Percentiles rank a stretch among this genome's conserved stretches.
These are phyloP conservation scores for Cerceris ruficornis DNA, from an alignment of 2,888 invertebrate genomes.

Conservation along the genomic window DNA sequence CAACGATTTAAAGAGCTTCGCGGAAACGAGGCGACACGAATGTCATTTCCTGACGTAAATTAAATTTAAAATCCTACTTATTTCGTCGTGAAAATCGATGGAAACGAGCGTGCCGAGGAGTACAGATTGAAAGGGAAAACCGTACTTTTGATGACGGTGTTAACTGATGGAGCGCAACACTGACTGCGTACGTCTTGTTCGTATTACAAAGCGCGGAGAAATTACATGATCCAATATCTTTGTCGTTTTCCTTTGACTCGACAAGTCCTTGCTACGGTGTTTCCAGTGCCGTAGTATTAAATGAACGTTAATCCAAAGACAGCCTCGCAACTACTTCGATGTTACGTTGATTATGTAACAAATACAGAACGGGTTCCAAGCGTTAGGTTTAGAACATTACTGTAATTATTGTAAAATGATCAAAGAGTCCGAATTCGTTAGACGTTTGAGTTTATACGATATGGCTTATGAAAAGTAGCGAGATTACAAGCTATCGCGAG, in stretches of 20 bases:
- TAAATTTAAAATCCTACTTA: slow-evolving; percentile 57
- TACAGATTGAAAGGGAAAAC: slow-evolving; percentile 44
- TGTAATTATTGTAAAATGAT: too few relatives aligned
- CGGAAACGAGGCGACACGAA: slow-evolving; percentile 47
- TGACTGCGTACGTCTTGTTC: slow-evolving; percentile 20
- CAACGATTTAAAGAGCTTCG: slow-evolving; percentile 35
- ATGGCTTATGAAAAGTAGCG: too few relatives aligned
- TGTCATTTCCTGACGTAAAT: slow-evolving; percentile 60
- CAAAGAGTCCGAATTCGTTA: too few relatives aligned
- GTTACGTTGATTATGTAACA: neutral
- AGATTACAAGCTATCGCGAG: too few relatives aligned
- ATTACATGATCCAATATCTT: slow-evolving; percentile 40
- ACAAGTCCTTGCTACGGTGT: slow-evolving; percentile 46
- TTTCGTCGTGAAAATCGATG: slow-evolving; percentile 54
- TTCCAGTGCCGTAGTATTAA: slow-evolving; percentile 32
- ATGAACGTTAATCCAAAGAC: neutral
- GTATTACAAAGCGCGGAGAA: slow-evolving; percentile 47
- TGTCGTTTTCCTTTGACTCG: slow-evolving; percentile 54
- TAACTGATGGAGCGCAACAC: slow-evolving; percentile 40
- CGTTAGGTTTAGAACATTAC: too few relatives aligned
- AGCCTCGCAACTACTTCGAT: neutral
- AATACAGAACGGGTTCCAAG: neutral
- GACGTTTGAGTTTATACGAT: too few relatives aligned
- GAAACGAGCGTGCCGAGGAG: slow-evolving; percentile 29
- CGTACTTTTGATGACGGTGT: slow-evolving; percentile 52